A percentile compares a stretch with the other conserved stretches of the same genome.
phyloP scores from a whole-genome alignment of 1,140 invertebrate species.

The Musca vetustissima region DNA sequence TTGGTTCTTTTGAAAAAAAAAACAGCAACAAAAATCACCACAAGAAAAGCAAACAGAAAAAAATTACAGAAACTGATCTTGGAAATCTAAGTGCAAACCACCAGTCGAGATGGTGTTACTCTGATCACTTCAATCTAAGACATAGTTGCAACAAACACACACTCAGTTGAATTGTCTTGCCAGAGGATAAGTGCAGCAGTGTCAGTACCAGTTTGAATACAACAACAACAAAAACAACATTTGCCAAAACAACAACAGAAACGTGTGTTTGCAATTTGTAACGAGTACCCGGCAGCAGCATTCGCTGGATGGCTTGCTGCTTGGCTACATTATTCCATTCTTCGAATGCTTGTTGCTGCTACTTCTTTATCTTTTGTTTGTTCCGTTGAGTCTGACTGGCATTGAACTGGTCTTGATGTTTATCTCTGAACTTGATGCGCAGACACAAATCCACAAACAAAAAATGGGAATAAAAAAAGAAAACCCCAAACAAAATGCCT shows the following conservation, averaged over 20 bases:
- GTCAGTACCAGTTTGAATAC: not conserved
- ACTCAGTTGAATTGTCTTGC: not conserved
- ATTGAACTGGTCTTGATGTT: constrained; percentile 26
- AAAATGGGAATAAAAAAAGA: not conserved
- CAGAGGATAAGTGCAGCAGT: not conserved
- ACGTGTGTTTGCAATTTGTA: constrained; percentile 23
- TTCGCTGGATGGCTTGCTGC: not conserved
- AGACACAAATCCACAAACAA: constrained; percentile 17
- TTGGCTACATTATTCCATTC: no score
- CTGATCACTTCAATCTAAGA: not conserved
- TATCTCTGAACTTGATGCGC: constrained; percentile 26
- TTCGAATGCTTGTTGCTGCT: not conserved
- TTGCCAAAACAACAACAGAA: constrained; percentile 9
- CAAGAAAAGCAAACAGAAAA: not conserved
- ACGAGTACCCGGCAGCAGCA: constrained; percentile 3
- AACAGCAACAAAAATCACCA: not conserved
- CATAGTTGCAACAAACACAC: no score
- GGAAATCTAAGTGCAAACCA: constrained; percentile 11
- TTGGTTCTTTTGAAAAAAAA: not conserved
- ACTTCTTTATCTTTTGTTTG: not conserved
- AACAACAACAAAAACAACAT: constrained; percentile 15
- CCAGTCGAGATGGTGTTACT: constrained; percentile 15
- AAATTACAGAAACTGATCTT: not conserved
- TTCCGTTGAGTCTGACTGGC: no score
- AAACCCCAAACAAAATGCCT: no score